These are phyloP conservation scores for Microctonus aethiopoides DNA, from an alignment of 2,888 invertebrate species.

Conservation along the genomic window DNA sequence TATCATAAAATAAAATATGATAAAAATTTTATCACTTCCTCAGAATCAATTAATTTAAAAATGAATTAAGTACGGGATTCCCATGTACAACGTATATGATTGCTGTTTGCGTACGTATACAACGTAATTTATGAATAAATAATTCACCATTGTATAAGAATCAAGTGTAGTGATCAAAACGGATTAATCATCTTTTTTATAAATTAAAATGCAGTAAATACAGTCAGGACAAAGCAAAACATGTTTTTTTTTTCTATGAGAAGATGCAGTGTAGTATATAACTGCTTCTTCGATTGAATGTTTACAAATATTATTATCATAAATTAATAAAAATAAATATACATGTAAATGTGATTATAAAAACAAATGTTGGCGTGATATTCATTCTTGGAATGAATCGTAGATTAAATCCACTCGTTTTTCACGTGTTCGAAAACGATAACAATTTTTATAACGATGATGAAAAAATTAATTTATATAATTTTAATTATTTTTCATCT, in stretches of 20 bases:
- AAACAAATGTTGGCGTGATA: neutral
- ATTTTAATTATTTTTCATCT: neutral
- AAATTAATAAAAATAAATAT: neutral
- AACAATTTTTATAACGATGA: neutral
- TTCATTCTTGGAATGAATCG: neutral
- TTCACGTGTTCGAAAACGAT: neutral
- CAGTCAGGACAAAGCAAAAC: neutral
- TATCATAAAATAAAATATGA: neutral
- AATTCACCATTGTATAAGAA: neutral
- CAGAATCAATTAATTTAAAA: neutral
- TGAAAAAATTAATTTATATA: neutral
- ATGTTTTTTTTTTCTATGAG: neutral
- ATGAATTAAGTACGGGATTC: neutral
- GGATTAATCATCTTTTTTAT: no score
- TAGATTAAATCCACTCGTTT: neutral
- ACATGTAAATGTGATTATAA: neutral
- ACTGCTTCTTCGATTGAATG: neutral
- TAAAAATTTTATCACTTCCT: neutral
- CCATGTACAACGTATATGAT: neutral
- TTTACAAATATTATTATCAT: neutral
- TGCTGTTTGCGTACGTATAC: neutral
- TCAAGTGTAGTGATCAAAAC: neutral
- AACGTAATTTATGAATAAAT: neutral
- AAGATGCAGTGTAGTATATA: neutral
- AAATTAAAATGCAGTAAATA: neutral